Percentiles rank a stretch among this genome's conserved stretches.
Evolutionary conservation across 2,888 invertebrate species (phyloP).

Genomic region (Ophraella communa): DNA sequence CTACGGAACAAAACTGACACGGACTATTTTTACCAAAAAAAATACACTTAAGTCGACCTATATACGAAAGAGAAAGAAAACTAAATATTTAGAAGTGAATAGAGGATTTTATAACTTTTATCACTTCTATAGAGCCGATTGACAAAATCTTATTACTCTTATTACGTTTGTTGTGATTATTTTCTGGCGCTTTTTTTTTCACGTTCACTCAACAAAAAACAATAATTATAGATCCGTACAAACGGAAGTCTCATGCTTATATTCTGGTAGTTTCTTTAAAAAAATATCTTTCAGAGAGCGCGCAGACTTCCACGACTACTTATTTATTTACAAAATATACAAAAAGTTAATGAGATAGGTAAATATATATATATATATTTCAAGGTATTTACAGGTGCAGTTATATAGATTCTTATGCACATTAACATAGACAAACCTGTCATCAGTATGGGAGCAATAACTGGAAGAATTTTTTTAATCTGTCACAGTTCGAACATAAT

Average conservation of each 20-base stretch:
- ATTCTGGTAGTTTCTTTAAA: constrained; percentile 21
- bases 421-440: background rate
- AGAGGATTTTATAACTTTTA: too few relatives aligned
- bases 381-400: constrained; percentile 47
- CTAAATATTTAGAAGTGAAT: too few relatives aligned
- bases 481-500: too few relatives aligned
- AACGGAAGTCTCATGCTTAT: constrained; percentile 26
- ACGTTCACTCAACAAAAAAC: constrained; percentile 3
- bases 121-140: too few relatives aligned
- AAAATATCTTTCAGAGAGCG: constrained; percentile 33
- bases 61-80: too few relatives aligned
- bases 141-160: background rate
- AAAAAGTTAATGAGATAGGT: constrained; percentile 27
- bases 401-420: constrained; percentile 50
- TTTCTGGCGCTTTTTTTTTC: background rate
- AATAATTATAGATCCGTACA: constrained; percentile 13
- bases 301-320: constrained; percentile 37
- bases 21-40: too few relatives aligned
- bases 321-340: constrained; percentile 43
- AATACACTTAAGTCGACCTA: too few relatives aligned
- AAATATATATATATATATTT: constrained; percentile 40
- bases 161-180: background rate
- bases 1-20: too few relatives aligned
- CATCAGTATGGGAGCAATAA: background rate
- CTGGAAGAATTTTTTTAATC: too few relatives aligned